These are phyloP conservation scores for Falco peregrinus DNA, from an alignment of 2,797 vertebrate genomes.

Conservation along the genomic window DNA sequence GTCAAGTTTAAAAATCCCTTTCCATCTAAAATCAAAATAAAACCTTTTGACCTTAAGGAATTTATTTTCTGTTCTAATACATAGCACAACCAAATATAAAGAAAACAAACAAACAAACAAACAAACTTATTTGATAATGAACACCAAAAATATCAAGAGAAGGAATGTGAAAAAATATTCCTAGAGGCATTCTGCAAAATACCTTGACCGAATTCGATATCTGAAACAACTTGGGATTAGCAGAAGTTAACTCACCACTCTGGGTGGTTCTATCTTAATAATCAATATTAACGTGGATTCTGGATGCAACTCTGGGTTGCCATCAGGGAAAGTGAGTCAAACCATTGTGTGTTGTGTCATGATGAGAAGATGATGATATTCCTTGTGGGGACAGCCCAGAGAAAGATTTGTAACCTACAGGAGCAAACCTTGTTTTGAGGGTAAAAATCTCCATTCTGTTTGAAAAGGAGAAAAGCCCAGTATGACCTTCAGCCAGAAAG, in stretches of 20 bases:
- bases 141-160: background rate
- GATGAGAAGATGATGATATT: background rate
- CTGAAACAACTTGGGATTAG: background rate
- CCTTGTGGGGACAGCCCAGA: background rate
- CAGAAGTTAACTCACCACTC: background rate
- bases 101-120: background rate
- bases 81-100: background rate
- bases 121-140: background rate
- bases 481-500: background rate
- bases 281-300: too few relatives aligned
- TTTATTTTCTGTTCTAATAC: background rate
- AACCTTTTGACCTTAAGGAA: background rate
- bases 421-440: background rate
- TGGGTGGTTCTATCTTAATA: too few relatives aligned
- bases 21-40: background rate
- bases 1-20: background rate
- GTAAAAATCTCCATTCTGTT: background rate
- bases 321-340: background rate
- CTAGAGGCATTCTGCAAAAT: background rate
- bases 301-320: background rate
- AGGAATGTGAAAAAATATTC: background rate
- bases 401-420: background rate
- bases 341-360: fast-evolving
- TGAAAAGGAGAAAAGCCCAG: background rate
- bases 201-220: fast-evolving